These are phyloP conservation scores for Syrrhaptes paradoxus DNA, from an alignment of 2,113 vertebrate genomes.

Conservation along the genomic window DNA sequence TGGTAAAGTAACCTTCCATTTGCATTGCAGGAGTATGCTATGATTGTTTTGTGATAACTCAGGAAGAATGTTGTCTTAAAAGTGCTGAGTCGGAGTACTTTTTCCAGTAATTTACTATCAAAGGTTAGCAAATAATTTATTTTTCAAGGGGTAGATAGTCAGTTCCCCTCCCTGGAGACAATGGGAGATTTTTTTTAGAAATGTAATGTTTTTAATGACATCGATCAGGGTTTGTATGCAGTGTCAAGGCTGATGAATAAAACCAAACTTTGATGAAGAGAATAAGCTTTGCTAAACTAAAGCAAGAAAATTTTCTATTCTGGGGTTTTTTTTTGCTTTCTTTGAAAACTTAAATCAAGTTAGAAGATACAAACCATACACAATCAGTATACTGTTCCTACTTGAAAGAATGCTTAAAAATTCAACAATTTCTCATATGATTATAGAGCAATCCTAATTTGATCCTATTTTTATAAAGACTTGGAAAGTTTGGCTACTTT, in stretches of 20 bases:
- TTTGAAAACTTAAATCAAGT: background rate
- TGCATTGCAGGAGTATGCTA: background rate
- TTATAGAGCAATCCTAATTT: background rate
- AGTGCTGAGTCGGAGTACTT: background rate
- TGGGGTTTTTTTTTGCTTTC: background rate
- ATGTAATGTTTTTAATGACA: background rate
- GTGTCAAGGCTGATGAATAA: background rate
- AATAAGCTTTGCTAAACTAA: background rate
- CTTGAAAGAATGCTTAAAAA: background rate
- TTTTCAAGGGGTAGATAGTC: background rate
- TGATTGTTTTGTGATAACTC: background rate
- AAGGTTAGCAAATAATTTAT: background rate
- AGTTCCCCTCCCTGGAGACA: fast-evolving
- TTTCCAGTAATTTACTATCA: background rate
- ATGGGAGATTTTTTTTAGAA: background rate
- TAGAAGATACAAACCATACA: background rate
- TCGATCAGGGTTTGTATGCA: background rate
- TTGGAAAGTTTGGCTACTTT: background rate
- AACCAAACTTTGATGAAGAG: background rate
- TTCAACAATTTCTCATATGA: background rate
- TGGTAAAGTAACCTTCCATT: background rate
- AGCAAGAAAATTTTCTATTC: background rate
- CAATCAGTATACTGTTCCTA: background rate
- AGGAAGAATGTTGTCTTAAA: background rate
- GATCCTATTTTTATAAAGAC: background rate